phyloP scores from a whole-genome alignment of 2,797 vertebrate genomes.

The Odontamblyopus rebecca region DNA sequence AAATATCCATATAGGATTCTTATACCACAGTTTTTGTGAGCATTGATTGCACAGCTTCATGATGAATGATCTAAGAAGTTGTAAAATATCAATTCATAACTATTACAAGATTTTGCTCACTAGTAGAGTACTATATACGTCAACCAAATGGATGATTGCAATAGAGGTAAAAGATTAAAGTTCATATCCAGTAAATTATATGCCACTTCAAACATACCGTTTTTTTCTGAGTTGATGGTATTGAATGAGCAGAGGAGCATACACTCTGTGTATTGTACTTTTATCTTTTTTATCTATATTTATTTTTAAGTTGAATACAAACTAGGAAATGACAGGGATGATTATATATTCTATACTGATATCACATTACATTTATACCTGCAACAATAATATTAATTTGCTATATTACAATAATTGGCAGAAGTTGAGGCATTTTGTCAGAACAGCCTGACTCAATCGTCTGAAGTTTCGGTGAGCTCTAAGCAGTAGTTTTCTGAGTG shows the following conservation, averaged over 20 bases:
- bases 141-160: neutral
- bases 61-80: constrained; percentile 2
- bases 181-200: neutral
- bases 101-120: neutral
- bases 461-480: neutral
- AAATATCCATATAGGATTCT: neutral
- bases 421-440: neutral
- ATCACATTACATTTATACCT: neutral
- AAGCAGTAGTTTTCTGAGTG: neutral
- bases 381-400: neutral
- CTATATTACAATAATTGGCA: no score
- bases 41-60: neutral
- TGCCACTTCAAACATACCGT: neutral
- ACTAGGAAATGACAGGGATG: neutral
- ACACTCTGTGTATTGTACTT: neutral
- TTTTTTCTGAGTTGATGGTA: no score
- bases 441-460: neutral
- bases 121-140: neutral
- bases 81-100: neutral
- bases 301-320: neutral
- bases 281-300: no score
- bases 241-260: neutral
- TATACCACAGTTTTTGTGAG: neutral
- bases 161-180: neutral
- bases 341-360: neutral